Evolutionary conservation across 2,797 vertebrate genomes (phyloP).

Genomic region (Pelodytes ibericus): DNA sequence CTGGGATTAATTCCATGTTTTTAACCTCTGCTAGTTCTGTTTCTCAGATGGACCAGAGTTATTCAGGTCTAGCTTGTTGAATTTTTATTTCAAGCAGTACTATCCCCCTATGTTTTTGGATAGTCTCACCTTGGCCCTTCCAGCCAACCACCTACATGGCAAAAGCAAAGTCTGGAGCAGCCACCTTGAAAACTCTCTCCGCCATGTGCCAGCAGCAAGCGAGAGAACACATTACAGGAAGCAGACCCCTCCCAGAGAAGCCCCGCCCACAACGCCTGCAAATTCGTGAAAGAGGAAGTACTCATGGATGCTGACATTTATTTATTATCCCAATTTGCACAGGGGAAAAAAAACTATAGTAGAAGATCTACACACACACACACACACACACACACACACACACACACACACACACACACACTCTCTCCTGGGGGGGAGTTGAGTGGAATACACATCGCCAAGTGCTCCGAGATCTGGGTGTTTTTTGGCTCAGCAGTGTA

Average conservation of each 20-base stretch:
- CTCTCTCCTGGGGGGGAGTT: background rate
- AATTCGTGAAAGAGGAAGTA: background rate
- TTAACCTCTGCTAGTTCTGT: background rate
- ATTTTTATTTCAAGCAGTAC: conserved; percentile 88
- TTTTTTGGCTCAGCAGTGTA: background rate
- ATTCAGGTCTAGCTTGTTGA: conserved; percentile 1
- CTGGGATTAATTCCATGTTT: too few relatives aligned
- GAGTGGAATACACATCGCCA: background rate
- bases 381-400: too few relatives aligned
- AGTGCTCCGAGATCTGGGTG: conserved; percentile 28
- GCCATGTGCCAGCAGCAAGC: conserved; percentile 75
- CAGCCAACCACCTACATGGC: conserved; percentile 79
- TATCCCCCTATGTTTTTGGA: conserved; percentile 94
- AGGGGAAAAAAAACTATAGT: conserved; percentile 52
- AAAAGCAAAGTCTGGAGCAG: conserved; percentile 82
- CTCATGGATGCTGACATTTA: background rate
- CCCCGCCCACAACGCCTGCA: conserved; percentile 49
- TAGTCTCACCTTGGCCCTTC: conserved; percentile 87
- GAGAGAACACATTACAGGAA: conserved; percentile 81
- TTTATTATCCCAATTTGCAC: conserved; percentile 69
- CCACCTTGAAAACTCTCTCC: conserved; percentile 79
- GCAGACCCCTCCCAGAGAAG: conserved; percentile 72
- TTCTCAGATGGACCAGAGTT: background rate
- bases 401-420: too few relatives aligned
- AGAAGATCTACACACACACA: background rate